Percentiles rank a stretch among this genome's conserved stretches.
phyloP scores from a whole-genome alignment of 2,113 vertebrate species.

The Mobula birostris region DNA sequence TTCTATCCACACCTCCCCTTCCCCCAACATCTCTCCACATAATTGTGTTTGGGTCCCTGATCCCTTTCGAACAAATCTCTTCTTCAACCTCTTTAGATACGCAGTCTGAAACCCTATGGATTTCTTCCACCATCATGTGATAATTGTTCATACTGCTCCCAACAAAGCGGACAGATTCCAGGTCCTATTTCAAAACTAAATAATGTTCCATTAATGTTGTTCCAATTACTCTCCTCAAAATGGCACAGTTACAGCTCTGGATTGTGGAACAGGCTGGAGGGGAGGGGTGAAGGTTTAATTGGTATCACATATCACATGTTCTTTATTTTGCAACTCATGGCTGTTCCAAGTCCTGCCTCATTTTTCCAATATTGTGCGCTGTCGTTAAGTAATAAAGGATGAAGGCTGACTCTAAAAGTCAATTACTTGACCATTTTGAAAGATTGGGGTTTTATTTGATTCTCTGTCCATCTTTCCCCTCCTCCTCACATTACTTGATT shows the following conservation, averaged over 20 bases:
- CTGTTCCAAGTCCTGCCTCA: background rate
- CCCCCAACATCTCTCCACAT: too few species aligned
- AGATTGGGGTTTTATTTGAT: background rate
- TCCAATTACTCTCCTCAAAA: background rate
- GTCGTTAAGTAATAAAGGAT: background rate
- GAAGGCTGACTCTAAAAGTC: background rate
- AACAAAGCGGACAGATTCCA: background rate
- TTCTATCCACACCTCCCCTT: too few species aligned
- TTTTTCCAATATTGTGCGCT: background rate
- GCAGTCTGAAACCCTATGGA: too few species aligned
- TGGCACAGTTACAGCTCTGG: background rate
- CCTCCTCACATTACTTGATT: background rate
- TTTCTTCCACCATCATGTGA: background rate
- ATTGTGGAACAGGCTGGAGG: background rate
- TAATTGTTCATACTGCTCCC: background rate
- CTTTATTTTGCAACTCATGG: background rate
- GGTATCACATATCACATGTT: background rate
- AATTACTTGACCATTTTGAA: background rate
- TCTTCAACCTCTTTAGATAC: too few species aligned
- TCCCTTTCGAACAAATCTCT: too few species aligned
- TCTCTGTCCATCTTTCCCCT: background rate
- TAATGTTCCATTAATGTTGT: background rate
- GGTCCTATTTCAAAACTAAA: background rate
- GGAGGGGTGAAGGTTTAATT: background rate
- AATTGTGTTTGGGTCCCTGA: too few species aligned